Evolutionary conservation across 1,140 invertebrate genomes (phyloP).

Genomic region (Aphelinus atriplicis): DNA sequence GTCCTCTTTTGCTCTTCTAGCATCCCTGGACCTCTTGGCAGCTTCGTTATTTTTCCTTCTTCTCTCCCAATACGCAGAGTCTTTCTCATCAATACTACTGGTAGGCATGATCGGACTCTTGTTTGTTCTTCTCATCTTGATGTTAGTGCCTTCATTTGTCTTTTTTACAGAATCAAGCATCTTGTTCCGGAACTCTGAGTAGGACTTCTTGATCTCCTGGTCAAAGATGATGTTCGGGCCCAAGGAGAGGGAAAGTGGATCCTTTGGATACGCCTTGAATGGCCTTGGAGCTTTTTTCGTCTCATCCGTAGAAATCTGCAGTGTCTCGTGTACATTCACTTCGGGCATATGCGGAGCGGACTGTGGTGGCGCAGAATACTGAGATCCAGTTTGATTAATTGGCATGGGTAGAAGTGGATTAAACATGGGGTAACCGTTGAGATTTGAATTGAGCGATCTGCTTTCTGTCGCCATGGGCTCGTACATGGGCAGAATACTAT

Average conservation of each 20-base stretch:
- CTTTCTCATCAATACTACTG: slow-evolving; percentile 70
- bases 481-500: slow-evolving; percentile 42
- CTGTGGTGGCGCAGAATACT: too few relatives aligned
- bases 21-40: slow-evolving; percentile 92
- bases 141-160: slow-evolving; percentile 72
- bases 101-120: slow-evolving; percentile 52
- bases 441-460: too few relatives aligned
- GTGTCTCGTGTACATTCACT: not conserved
- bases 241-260: slow-evolving; percentile 70
- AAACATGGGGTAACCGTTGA: too few relatives aligned
- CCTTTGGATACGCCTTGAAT: slow-evolving; percentile 79
- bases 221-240: slow-evolving; percentile 64
- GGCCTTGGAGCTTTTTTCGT: slow-evolving; percentile 67
- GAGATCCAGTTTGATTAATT: too few relatives aligned
- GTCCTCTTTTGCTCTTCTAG: slow-evolving; percentile 89
- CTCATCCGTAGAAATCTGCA: not conserved
- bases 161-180: slow-evolving; percentile 74
- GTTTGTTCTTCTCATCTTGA: slow-evolving; percentile 71
- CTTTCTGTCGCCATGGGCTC: not conserved
- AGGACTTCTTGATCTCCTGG: slow-evolving; percentile 70
- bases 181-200: slow-evolving; percentile 72
- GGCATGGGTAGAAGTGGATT: too few relatives aligned
- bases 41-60: slow-evolving; percentile 94
- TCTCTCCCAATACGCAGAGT: slow-evolving; percentile 87
- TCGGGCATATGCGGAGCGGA: too few relatives aligned